phyloP scores from a whole-genome alignment of 2,888 invertebrate species.

The Pristionchus arcanus region DNA sequence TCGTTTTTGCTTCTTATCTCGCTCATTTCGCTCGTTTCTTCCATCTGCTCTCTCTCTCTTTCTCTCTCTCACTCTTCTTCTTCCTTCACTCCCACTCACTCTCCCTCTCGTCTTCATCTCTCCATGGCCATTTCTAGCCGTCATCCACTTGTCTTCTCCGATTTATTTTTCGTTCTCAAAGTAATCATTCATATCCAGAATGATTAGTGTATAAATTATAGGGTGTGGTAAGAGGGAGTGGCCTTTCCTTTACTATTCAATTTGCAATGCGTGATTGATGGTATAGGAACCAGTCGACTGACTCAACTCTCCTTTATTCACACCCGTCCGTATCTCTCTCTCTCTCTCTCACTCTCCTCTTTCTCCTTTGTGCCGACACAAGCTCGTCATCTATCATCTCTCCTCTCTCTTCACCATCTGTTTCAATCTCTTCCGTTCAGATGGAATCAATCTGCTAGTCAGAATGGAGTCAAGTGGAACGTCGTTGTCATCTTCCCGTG shows the following conservation, averaged over 20 bases:
- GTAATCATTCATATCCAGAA: slow-evolving; percentile 21
- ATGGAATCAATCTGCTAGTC: neutral
- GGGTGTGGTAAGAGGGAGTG: neutral
- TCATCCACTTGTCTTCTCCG: slow-evolving; percentile 46
- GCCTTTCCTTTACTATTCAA: neutral
- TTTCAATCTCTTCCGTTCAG: slow-evolving; percentile 18
- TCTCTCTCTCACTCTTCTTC: slow-evolving; percentile 7
- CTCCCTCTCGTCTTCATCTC: slow-evolving; percentile 30
- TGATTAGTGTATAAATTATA: slow-evolving; percentile 25
- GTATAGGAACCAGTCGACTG: slow-evolving; percentile 47
- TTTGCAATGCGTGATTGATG: slow-evolving; percentile 45
- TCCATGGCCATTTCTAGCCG: slow-evolving; percentile 46
- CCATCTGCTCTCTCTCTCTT: slow-evolving; percentile 8
- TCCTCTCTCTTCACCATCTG: slow-evolving; percentile 36
- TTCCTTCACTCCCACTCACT: slow-evolving; percentile 24
- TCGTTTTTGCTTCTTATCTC: slow-evolving; percentile 42
- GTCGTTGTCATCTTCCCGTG: slow-evolving; percentile 34
- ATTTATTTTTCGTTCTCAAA: slow-evolving; percentile 48
- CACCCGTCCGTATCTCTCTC: slow-evolving; percentile 18
- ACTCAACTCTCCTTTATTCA: slow-evolving; percentile 50
- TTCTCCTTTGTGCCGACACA: slow-evolving; percentile 31
- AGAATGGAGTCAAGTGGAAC: slow-evolving; percentile 42
- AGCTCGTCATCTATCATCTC: slow-evolving; percentile 21
- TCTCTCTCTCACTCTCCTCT: slow-evolving; percentile 33
- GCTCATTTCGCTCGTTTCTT: slow-evolving; percentile 29